These are phyloP conservation scores for Cryptops parisi DNA, from an alignment of 2,888 invertebrate genomes.

Conservation along the genomic window DNA sequence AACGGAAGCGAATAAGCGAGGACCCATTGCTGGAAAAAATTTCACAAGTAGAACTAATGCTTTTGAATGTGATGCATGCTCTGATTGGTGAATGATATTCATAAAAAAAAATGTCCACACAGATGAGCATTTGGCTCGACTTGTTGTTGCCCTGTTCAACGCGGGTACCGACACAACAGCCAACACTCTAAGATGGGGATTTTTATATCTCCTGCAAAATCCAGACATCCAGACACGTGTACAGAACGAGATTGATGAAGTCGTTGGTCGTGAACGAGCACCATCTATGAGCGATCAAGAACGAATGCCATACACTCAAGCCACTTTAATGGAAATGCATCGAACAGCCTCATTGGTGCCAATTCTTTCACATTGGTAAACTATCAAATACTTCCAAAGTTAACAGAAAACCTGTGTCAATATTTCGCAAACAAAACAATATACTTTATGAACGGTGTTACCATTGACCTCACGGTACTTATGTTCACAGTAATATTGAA, in stretches of 20 bases:
- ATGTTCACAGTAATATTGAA: neutral
- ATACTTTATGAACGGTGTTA: too few relatives aligned
- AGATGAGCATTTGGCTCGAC: neutral
- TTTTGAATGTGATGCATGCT: too few relatives aligned
- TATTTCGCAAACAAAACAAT: too few relatives aligned
- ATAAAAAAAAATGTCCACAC: too few relatives aligned
- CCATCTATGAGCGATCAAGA: neutral
- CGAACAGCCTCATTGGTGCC: neutral
- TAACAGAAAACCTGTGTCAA: too few relatives aligned
- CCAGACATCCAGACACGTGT: neutral
- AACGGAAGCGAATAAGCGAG: neutral
- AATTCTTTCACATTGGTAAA: neutral
- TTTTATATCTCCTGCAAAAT: constrained; percentile 1
- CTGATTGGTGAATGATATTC: too few relatives aligned
- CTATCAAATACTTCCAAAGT: too few relatives aligned
- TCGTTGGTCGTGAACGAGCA: neutral
- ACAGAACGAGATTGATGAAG: constrained; percentile 1
- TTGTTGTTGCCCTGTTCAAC: neutral
- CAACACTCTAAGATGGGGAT: neutral
- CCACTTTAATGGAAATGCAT: neutral
- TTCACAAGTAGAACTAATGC: too few relatives aligned
- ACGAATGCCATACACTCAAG: constrained; percentile 4
- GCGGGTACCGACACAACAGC: constrained; percentile 2
- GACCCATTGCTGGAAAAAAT: neutral
- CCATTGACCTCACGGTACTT: too few relatives aligned